Evolutionary conservation across 1,140 invertebrate species (phyloP), one percentile per base, ranked within the genome.

Genomic region (Anagrus nilaparvatae): DNA sequence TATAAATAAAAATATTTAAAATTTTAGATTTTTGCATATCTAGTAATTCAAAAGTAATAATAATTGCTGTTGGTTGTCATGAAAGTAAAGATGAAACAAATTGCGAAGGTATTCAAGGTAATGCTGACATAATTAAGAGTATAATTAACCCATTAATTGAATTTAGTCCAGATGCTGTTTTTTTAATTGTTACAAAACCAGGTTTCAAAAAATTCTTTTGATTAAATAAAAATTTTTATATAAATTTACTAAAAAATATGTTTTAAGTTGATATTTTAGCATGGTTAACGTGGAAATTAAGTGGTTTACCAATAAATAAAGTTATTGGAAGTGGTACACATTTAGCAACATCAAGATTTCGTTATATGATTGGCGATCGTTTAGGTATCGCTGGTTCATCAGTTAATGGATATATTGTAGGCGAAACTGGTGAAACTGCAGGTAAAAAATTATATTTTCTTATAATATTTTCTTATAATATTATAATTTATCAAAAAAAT

Each of bases 211-310:
- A 12, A 34, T 44, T 24, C 34, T 40, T 29, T n/a, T 23, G 10
- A 39, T 31, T 42, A 18, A 34, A 34, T n/a, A 19, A 28, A 21
- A 9, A 20, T 30, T 23, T 14, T 14, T 20, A 30, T 27, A 12
- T n/a, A 18, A 25, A 25, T 8, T 25, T 12, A 27, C 6, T 7
- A 27, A 27, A 7, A 12, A 27, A 27, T 7, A 27, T 6, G 24
- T 6, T 27, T 12, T 9, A 29, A 77, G 78, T 80, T 38, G 78
- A 82, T 58, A 68, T 81, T 49, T 50, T 81, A 49, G 63, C 74
- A 13, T 82, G 78, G 63, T 60, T 79, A 10, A 71, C 77, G 7
- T 82, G 79, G 78, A 81, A 80, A 53, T 36, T 79, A 24, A 79
- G 76, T 52, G 74, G 75, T 19, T 57, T 82, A 31, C 77, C 77